Evolutionary conservation across 2,113 vertebrate genomes (phyloP).

Genomic region (Nettapus auritus): DNA sequence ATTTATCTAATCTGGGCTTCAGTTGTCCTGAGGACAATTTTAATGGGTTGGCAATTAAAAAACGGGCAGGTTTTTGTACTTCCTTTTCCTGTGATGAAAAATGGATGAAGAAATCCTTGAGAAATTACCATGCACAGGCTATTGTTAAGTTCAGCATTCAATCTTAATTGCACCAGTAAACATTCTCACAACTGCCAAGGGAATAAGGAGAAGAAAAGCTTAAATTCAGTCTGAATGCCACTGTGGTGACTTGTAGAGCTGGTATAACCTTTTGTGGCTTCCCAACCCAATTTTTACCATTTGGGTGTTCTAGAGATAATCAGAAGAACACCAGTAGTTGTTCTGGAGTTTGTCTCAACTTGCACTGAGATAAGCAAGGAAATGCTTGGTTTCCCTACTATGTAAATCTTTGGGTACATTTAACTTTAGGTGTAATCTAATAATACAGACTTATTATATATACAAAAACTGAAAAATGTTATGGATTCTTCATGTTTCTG

Average conservation of each 20-base stretch:
- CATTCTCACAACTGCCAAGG: neutral
- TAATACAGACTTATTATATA: neutral
- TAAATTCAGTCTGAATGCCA: neutral
- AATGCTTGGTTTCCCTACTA: neutral
- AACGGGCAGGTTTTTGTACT: neutral
- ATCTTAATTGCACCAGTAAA: neutral
- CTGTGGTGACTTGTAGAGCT: neutral
- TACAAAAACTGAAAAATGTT: neutral
- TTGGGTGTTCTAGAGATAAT: neutral
- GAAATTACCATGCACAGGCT: neutral
- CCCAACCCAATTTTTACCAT: neutral
- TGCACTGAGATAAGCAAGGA: neutral
- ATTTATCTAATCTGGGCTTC: neutral
- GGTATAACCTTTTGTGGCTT: neutral
- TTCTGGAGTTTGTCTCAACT: constrained; percentile 6
- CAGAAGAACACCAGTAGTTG: neutral
- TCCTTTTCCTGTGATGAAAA: neutral
- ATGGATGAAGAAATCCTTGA: neutral
- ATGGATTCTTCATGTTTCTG: neutral
- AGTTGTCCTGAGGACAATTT: neutral
- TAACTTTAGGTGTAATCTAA: neutral
- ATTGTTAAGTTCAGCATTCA: neutral
- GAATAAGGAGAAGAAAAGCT: neutral
- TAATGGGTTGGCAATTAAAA: neutral
- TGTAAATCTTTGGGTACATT: neutral